These are phyloP conservation scores for Pterophyllum scalare DNA, from an alignment of 2,113 vertebrate species.

Conservation along the genomic window DNA sequence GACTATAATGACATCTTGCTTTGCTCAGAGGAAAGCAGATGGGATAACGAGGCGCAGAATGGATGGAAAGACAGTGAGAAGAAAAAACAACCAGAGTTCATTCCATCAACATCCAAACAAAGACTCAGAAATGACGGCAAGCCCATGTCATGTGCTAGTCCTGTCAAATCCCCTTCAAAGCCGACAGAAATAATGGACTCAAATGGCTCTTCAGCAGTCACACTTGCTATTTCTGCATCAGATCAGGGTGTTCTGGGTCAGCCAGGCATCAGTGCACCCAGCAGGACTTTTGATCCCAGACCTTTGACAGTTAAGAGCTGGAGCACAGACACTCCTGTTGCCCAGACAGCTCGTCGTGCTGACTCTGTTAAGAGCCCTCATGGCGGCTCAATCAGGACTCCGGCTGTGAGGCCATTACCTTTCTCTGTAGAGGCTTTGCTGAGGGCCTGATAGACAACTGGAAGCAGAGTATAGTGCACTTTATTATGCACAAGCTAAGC, in stretches of 20 bases:
- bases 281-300: constrained; percentile 57
- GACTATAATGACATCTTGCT: constrained; percentile 42
- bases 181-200: constrained; percentile 33
- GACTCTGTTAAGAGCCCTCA: constrained; percentile 64
- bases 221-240: constrained; percentile 45
- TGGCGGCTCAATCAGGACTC: constrained; percentile 63
- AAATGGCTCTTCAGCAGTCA: constrained; percentile 4
- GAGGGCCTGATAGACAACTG: constrained; percentile 70
- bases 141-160: constrained; percentile 13
- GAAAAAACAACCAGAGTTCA: constrained; percentile 39
- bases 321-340: constrained; percentile 33
- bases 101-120: constrained; percentile 19
- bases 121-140: constrained; percentile 23
- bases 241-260: constrained; percentile 35
- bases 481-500: constrained; percentile 32
- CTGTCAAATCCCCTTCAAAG: constrained; percentile 39
- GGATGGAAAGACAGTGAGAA: constrained; percentile 34
- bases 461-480: constrained; percentile 25
- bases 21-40: constrained; percentile 15
- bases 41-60: constrained; percentile 21
- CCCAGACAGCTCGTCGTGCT: constrained; percentile 11
- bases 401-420: constrained; percentile 64
- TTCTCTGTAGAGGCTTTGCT: constrained; percentile 83
- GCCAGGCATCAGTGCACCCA: constrained; percentile 34
- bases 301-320: constrained; percentile 44